phyloP scores from a whole-genome alignment of 2,113 vertebrate genomes.

The Rhynchomys soricoides region DNA sequence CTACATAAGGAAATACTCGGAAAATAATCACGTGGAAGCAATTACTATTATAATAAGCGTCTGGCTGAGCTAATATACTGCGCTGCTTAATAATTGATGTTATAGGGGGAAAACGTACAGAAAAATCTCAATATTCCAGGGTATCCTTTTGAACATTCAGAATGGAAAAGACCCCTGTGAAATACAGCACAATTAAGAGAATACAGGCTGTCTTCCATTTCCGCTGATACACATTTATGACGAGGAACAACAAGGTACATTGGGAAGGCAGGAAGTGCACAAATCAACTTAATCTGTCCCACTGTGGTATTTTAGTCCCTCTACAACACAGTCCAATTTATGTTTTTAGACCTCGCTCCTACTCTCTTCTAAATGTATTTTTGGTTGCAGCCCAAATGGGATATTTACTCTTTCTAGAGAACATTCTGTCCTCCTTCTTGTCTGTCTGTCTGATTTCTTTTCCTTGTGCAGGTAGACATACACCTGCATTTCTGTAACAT shows the following conservation, averaged over 20 bases:
- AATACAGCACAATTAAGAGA: slow-evolving; percentile 72
- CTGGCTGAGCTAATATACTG: slow-evolving; percentile 73
- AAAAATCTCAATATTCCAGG: slow-evolving; percentile 58
- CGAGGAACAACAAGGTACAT: slow-evolving; percentile 46
- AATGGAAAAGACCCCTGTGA: slow-evolving; percentile 68
- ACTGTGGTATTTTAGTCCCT: slow-evolving; percentile 71
- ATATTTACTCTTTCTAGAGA: slow-evolving; percentile 35
- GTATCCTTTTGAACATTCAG: slow-evolving; percentile 62
- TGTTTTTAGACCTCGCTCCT: slow-evolving; percentile 72
- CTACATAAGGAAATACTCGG: slow-evolving; percentile 63
- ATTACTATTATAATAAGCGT: slow-evolving; percentile 78
- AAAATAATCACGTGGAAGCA: slow-evolving; percentile 76
- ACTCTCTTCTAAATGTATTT: slow-evolving; percentile 64
- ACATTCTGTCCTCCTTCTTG: background rate
- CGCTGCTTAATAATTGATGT: slow-evolving; percentile 81
- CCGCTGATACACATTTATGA: slow-evolving; percentile 71
- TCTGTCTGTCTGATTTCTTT: background rate
- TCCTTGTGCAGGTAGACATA: background rate
- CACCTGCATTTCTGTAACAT: background rate
- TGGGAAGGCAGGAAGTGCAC: slow-evolving; percentile 69
- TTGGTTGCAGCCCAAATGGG: slow-evolving; percentile 42
- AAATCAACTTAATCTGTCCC: slow-evolving; percentile 78
- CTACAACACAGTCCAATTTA: slow-evolving; percentile 69
- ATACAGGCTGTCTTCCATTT: slow-evolving; percentile 65
- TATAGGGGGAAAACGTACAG: slow-evolving; percentile 20